phyloP scores from a whole-genome alignment of 2,797 vertebrate genomes.

The Champsocephalus gunnari region DNA sequence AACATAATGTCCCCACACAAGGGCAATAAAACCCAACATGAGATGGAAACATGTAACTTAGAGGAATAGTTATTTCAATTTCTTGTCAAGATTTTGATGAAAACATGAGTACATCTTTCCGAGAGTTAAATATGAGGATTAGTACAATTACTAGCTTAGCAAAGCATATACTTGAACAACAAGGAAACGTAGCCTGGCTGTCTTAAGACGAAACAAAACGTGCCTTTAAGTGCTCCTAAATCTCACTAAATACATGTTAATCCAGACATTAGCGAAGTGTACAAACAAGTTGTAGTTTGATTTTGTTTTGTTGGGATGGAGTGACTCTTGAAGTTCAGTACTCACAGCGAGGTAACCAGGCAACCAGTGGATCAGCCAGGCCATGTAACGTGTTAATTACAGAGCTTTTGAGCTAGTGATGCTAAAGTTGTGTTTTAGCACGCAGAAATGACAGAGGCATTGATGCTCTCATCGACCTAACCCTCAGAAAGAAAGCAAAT shows the following conservation, averaged over 20 bases:
- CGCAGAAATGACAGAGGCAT: constrained; percentile 9
- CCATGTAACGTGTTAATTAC: constrained; percentile 4
- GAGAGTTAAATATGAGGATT: constrained; percentile 14
- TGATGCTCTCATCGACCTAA: constrained; percentile 4
- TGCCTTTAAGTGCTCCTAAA: not conserved
- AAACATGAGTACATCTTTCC: constrained; percentile 8
- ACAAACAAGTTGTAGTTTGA: constrained; percentile 1
- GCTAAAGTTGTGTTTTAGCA: not conserved
- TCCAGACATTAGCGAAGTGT: not conserved
- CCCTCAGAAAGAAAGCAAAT: not conserved
- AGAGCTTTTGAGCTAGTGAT: constrained; percentile 3
- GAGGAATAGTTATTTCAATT: constrained; percentile 9
- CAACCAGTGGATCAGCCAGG: not conserved
- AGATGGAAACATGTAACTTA: not conserved
- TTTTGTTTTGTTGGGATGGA: not conserved
- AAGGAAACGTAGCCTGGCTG: not conserved
- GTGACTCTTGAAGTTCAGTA: constrained; percentile 2
- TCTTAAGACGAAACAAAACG: not conserved
- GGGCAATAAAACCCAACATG: not conserved
- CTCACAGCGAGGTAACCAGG: not conserved
- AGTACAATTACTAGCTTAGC: not conserved
- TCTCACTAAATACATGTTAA: not conserved
- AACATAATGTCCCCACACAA: not conserved
- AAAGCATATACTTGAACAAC: constrained; percentile 7
- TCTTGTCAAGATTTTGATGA: constrained; percentile 20